Base-by-base conservation (phyloP, 2,797 vertebrate genomes). In the Antrozous pallidus region DNA sequence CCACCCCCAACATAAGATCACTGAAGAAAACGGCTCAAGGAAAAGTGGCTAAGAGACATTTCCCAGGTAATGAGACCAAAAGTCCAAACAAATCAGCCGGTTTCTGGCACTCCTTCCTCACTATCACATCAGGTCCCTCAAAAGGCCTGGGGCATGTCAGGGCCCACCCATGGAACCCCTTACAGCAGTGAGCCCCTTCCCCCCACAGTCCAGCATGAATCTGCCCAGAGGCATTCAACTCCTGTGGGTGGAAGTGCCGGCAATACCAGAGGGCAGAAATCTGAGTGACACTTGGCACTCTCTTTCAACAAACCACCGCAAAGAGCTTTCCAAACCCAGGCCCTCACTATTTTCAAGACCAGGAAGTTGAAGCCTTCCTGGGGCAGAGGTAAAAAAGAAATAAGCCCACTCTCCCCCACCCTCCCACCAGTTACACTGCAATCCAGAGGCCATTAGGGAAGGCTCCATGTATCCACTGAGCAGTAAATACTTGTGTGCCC, bases 221-320 rank as follows among this genome's bases (percentile, higher is more conserved):
- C 71, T 73, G 40, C 78, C 81, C 70, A 69, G 77, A 86, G 26
- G 56, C 78, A 8, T 42, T 71, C 42, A n/a, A 70, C 74, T 88
- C 36, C n/a, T 24, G 63, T 4, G 51, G 47, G 81, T 71, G 26
- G 49, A 71, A 96, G 70, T 6, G 31, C 86, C 31, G n/a, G 61
- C 77, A 84, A 78, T 28, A 81, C 67, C 81, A 94, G 86, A 93
- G 91, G 86, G 91, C 95, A 97, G 91, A 82, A 94, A 96, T 80
- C 88, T 61, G 58, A 91, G 75, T 79, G 97, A 96, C 94, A 97
- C 75, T 92, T 92, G 93, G 96, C 96, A 95, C 89, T 96, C 77
- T 88, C 90, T 78, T 80, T 95, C 95, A 95, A 93, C 95, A 95
- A 95, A 96, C 91, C 77, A 93, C 81, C 4, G 1, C 91, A 79